Evolutionary conservation across 2,888 invertebrate species (phyloP).

Genomic region (Nymphalis c-album): DNA sequence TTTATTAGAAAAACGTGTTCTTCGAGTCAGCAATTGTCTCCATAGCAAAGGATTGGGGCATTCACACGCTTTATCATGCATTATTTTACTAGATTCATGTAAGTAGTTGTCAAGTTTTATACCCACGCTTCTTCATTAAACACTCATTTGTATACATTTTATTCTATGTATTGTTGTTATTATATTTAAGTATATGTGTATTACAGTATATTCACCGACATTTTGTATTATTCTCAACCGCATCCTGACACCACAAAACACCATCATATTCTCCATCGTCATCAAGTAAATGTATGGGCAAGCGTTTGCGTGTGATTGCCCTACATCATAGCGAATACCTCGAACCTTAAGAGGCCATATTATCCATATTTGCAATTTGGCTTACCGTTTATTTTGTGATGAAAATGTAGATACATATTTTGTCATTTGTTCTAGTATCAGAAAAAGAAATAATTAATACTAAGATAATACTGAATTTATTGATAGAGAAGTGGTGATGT

Average conservation of each 20-base stretch:
- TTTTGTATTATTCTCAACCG: constrained; percentile 40
- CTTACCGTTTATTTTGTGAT: no score
- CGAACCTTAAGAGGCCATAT: not conserved
- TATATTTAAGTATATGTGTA: constrained; percentile 33
- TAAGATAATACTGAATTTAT: no score
- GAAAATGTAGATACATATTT: no score
- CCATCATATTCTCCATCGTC: constrained; percentile 18
- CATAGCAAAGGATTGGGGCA: constrained; percentile 32
- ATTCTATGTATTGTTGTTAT: constrained; percentile 21
- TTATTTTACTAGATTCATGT: constrained; percentile 17
- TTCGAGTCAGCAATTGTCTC: not conserved
- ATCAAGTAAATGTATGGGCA: constrained; percentile 24
- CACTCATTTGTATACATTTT: constrained; percentile 17
- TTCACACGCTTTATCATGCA: constrained; percentile 33
- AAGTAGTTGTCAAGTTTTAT: constrained; percentile 18
- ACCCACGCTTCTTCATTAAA: constrained; percentile 12
- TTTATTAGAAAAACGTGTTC: constrained; percentile 6
- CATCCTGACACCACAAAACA: constrained; percentile 29
- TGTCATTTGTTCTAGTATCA: no score
- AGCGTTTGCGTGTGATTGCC: constrained; percentile 41
- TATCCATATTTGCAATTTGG: no score
- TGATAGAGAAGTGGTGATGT: no score
- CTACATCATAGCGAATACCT: constrained; percentile 15
- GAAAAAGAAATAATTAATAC: no score
- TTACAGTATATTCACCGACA: constrained; percentile 35